Percentiles rank a stretch among this genome's conserved stretches.
Conservation (phyloP, 2,888 invertebrate species). For the Copidosoma aretas region DNA sequence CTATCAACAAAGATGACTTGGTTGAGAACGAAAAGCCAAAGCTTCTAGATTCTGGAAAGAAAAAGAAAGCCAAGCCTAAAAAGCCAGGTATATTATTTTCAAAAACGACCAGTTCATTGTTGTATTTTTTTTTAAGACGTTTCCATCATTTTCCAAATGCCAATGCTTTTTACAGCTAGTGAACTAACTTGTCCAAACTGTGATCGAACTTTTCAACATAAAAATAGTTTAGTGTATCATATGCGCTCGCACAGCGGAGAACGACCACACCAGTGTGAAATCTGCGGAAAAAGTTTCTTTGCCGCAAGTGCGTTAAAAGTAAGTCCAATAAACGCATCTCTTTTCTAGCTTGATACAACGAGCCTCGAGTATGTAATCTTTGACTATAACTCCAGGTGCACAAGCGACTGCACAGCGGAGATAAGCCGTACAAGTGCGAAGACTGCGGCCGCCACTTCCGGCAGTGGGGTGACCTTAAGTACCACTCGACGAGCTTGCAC, state of each 20-base stretch:
- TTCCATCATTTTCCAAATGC: too few species aligned
- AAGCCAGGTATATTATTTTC: slow-evolving; percentile 42
- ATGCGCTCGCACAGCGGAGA: slow-evolving; percentile 80
- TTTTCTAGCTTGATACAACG: neutral
- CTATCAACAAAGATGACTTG: slow-evolving; percentile 48
- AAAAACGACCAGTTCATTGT: neutral
- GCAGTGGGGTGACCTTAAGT: slow-evolving; percentile 88
- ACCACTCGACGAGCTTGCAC: slow-evolving; percentile 84
- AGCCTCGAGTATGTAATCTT: too few species aligned
- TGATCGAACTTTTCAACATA: slow-evolving; percentile 76
- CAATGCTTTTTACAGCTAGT: slow-evolving; percentile 46
- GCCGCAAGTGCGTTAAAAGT: slow-evolving; percentile 83
- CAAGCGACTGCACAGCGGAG: slow-evolving; percentile 81
- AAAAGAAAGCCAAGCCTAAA: slow-evolving; percentile 51
- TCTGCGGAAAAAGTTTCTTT: slow-evolving; percentile 84
- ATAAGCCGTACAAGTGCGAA: slow-evolving; percentile 83
- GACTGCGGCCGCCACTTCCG: slow-evolving; percentile 80
- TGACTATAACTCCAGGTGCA: slow-evolving; percentile 68
- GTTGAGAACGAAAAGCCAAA: slow-evolving; percentile 50
- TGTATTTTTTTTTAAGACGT: too few species aligned
- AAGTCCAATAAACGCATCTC: slow-evolving; percentile 34
- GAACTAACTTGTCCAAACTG: slow-evolving; percentile 72
- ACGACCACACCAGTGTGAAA: slow-evolving; percentile 78
- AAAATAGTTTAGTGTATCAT: slow-evolving; percentile 86
- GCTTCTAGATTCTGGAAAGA: slow-evolving; percentile 51